phyloP scores from a whole-genome alignment of 1,140 invertebrate species.

The Drosophila neocordata region DNA sequence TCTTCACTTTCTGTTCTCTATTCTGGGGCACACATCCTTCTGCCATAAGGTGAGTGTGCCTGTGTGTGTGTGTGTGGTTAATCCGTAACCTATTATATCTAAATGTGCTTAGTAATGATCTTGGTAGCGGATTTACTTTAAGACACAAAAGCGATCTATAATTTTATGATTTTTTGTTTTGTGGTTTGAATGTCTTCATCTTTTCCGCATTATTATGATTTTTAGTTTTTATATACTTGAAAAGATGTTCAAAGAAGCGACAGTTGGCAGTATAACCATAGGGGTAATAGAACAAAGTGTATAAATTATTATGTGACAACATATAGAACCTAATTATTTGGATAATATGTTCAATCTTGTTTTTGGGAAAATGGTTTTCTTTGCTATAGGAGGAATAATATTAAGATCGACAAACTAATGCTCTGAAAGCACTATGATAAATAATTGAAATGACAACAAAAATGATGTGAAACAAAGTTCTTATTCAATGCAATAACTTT shows the following conservation, averaged over 20 bases:
- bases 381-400: no score
- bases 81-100: conserved; percentile 14
- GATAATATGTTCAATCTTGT: no score
- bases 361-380: no score
- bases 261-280: no score
- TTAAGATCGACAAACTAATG: no score
- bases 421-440: no score
- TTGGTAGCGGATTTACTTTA: conserved; percentile 12
- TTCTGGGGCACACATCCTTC: conserved; percentile 27
- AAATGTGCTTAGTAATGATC: conserved; percentile 43
- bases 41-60: not conserved
- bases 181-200: not conserved
- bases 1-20: conserved; percentile 7
- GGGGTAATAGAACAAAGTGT: not conserved
- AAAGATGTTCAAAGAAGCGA: not conserved
- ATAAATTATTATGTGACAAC: no score
- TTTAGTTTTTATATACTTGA: not conserved
- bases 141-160: conserved; percentile 23
- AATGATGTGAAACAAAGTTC: no score
- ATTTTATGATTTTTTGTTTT: not conserved
- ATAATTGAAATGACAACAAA: no score
- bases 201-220: not conserved
- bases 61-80: not conserved
- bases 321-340: no score
- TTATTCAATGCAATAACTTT: no score